Evolutionary conservation across 2,113 vertebrate genomes (phyloP).

Genomic region (Ammospiza caudacuta): DNA sequence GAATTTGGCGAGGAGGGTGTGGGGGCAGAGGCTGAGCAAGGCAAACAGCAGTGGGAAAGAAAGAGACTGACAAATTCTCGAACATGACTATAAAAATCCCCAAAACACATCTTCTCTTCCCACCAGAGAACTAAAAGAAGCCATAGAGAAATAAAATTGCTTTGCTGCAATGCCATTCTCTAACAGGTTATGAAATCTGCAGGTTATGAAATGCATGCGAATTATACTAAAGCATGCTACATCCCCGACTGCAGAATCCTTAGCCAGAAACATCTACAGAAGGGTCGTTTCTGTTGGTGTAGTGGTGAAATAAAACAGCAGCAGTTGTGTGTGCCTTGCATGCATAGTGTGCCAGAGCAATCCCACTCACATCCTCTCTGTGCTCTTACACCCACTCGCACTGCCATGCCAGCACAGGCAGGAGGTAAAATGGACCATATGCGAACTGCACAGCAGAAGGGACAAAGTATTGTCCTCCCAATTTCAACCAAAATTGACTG

Average conservation of each 20-base stretch:
- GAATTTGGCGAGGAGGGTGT: not conserved
- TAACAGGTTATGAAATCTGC: not conserved
- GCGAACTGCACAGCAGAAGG: not conserved
- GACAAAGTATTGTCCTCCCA: not conserved
- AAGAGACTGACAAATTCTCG: not conserved
- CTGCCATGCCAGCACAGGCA: not conserved
- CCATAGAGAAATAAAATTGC: not conserved
- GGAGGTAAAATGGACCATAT: not conserved
- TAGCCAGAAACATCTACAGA: not conserved
- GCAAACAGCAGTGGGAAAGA: not conserved
- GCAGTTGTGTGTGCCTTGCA: conserved; percentile 30
- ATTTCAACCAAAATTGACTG: not conserved
- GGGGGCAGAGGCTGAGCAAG: not conserved
- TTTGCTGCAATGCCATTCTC: not conserved
- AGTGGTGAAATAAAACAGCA: conserved; percentile 2
- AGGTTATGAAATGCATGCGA: not conserved
- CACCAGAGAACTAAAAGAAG: not conserved
- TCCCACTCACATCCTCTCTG: not conserved
- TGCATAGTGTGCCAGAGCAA: conserved; percentile 33
- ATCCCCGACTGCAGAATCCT: not conserved
- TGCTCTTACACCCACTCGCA: not conserved
- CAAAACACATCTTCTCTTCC: not conserved
- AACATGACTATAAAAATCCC: not conserved
- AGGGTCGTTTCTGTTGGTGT: not conserved
- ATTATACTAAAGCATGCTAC: not conserved